Evolutionary conservation across 2,797 vertebrate species (phyloP).

Genomic region (Pseudochirops cupreus): DNA sequence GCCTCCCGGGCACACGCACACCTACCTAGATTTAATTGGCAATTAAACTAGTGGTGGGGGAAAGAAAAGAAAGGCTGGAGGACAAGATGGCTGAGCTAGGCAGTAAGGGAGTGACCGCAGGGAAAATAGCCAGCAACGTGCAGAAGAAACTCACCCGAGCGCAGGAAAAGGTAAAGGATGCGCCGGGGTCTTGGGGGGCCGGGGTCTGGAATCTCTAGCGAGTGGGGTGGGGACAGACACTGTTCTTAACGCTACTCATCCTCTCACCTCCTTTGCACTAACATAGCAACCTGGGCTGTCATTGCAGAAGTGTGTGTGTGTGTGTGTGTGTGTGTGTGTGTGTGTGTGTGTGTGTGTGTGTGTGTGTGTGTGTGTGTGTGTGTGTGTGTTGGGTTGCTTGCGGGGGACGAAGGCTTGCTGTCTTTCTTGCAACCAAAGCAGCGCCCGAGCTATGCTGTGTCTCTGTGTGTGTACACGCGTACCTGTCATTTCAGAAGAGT

Average conservation of each 20-base stretch:
- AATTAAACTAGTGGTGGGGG: constrained; percentile 55
- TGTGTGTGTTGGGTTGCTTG: neutral
- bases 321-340: neutral
- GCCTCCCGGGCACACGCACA: constrained; percentile 57
- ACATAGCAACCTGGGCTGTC: neutral
- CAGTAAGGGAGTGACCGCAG: constrained; percentile 97
- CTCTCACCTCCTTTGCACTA: neutral
- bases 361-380: neutral
- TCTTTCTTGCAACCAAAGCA: neutral
- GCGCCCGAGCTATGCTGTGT: neutral
- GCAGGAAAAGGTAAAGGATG: constrained; percentile 95
- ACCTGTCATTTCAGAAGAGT: neutral
- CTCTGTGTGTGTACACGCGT: neutral
- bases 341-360: neutral
- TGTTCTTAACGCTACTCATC: neutral
- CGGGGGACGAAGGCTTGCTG: neutral
- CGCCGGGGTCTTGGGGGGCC: neutral
- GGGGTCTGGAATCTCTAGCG: neutral
- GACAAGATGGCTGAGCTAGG: constrained; percentile 98
- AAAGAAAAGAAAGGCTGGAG: constrained; percentile 17
- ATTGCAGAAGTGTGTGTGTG: neutral
- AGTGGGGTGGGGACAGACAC: neutral
- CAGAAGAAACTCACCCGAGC: constrained; percentile 98
- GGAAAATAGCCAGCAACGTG: constrained; percentile 97
- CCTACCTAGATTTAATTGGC: constrained; percentile 60